These are phyloP conservation scores for Grallaria varia DNA, from an alignment of 2,113 vertebrate species.

Conservation along the genomic window DNA sequence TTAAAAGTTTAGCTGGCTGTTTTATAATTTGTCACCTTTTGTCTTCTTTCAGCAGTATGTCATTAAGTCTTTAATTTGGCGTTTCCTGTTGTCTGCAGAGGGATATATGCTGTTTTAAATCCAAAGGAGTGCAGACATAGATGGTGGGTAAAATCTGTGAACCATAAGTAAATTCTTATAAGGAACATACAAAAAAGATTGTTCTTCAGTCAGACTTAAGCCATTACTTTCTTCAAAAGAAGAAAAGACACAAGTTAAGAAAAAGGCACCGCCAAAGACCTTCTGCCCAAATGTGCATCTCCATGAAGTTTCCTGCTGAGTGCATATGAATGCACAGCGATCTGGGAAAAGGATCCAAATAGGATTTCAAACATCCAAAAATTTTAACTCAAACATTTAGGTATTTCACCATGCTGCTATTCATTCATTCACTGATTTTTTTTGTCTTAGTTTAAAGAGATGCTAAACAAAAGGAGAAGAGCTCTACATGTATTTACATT, in stretches of 20 bases:
- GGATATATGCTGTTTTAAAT: slow-evolving; percentile 78
- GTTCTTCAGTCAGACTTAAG: slow-evolving; percentile 84
- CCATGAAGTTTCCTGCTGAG: slow-evolving; percentile 83
- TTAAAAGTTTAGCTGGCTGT: slow-evolving; percentile 58
- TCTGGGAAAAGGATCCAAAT: slow-evolving; percentile 86
- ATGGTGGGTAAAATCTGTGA: slow-evolving; percentile 81
- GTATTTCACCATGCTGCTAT: slow-evolving; percentile 83
- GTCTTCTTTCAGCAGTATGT: slow-evolving; percentile 74
- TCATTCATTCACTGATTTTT: slow-evolving; percentile 83
- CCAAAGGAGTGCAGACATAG: slow-evolving; percentile 74
- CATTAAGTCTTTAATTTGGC: slow-evolving; percentile 78
- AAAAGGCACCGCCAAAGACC: slow-evolving; percentile 82
- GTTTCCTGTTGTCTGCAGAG: slow-evolving; percentile 78
- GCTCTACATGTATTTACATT: slow-evolving; percentile 84
- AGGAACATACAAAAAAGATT: slow-evolving; percentile 82
- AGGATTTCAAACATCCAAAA: slow-evolving; percentile 86
- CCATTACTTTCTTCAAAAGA: slow-evolving; percentile 87
- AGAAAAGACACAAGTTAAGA: slow-evolving; percentile 87
- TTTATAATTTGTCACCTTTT: slow-evolving; percentile 79
- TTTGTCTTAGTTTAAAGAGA: slow-evolving; percentile 86
- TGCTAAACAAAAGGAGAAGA: slow-evolving; percentile 81
- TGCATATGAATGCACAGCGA: slow-evolving; percentile 80
- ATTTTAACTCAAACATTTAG: slow-evolving; percentile 85
- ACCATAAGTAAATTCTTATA: slow-evolving; percentile 84
- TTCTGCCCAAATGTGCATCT: slow-evolving; percentile 83